Base-by-base conservation (phyloP, 2,888 invertebrate genomes). In the Campoplex capitator region DNA sequence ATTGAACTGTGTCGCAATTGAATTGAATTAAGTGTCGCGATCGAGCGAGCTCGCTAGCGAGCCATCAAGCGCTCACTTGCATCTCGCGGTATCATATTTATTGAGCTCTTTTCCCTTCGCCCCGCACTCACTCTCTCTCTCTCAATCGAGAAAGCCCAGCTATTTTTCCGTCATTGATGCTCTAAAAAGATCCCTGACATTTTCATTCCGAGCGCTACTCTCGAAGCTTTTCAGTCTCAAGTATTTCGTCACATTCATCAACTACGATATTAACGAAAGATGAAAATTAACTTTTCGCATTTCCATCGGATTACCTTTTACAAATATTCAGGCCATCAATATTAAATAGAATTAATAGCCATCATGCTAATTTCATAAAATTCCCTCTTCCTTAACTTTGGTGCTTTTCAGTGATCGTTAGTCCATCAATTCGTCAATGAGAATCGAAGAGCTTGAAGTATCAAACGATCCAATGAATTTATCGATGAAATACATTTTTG, bases 1-100 rank as follows among this genome's bases (percentile, higher is more conserved):
- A 94, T 94, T 94, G 92, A 93, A 94, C 94, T 94, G 94, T 93
- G 92, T 92, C 90, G 92, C 93, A 92, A 94, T 93, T 91, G 92
- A 93, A 93, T 93, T 91, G 93, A 93, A 93, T 93, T 93, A 93
- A 93, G 93, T 93, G 92, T 90, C 91, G 90, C 88, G 88, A 80
- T 73, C 85, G 84, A 84, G 82, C 84, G 87, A 87, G 88, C 62
- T 70, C 71, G 89, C 88, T 82, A 79, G 68, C 75, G 74, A 82
- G 79, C 68, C 78, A 84, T 83, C 83, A 65, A 56, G 68, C 71
- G 89, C 88, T 90, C 87, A 84, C 89, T 87, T 88, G 90, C 90
- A 89, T 80, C 62, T 80, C 82, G 67, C 51, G 74, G 74, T 82
- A 82, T 51, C 35, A 80, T 80, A 73, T 73, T 58, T 73, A 80